A percentile compares a stretch with the other conserved stretches of the same genome.
Conservation (phyloP, 2,888 invertebrate genomes). For the Aspidiotus destructor region DNA sequence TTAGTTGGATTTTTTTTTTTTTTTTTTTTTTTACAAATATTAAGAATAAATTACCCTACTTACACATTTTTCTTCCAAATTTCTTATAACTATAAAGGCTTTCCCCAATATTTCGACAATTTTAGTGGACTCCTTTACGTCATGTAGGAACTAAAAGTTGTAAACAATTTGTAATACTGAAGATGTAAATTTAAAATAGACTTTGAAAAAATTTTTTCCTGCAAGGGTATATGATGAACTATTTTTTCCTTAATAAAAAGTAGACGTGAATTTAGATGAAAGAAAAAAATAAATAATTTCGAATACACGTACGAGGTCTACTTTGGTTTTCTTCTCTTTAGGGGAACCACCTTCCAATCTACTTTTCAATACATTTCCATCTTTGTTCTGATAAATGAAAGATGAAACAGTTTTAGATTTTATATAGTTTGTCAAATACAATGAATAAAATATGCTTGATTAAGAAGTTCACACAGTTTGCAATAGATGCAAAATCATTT, state of each 20-base stretch:
- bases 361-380: neutral
- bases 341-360: neutral
- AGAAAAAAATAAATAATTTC: neutral
- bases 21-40: neutral
- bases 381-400: neutral
- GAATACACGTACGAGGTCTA: conserved; percentile 1
- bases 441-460: too few species aligned
- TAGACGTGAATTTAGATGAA: too few species aligned
- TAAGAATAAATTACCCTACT: neutral
- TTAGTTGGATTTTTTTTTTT: too few species aligned
- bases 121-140: neutral
- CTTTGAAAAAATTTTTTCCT: too few species aligned
- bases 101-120: neutral
- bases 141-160: neutral
- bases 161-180: neutral
- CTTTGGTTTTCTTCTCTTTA: neutral
- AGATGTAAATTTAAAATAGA: neutral
- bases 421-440: too few species aligned
- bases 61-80: neutral
- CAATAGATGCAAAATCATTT: too few species aligned
- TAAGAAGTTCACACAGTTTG: too few species aligned
- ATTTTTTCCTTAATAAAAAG: too few species aligned
- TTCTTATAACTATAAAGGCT: neutral
- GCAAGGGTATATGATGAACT: too few species aligned
- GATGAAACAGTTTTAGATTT: too few species aligned